Percentiles rank a stretch among this genome's conserved stretches.
These are phyloP conservation scores for Anser brachyrhynchus DNA, from an alignment of 2,113 vertebrate species.

Conservation along the genomic window DNA sequence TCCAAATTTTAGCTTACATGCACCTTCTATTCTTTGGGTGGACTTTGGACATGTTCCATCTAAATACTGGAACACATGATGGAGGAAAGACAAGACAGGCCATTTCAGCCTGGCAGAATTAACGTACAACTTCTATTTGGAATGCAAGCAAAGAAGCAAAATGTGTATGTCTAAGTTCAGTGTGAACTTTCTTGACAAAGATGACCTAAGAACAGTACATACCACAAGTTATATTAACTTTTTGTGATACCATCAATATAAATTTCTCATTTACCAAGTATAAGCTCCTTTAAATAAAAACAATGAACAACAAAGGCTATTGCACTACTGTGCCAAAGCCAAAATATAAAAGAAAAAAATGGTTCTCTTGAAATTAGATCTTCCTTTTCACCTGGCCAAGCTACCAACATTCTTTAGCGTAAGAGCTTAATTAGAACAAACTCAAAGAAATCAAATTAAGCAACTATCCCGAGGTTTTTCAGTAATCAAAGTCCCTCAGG, in stretches of 20 bases:
- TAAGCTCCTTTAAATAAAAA: background rate
- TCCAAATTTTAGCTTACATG: background rate
- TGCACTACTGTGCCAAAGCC: background rate
- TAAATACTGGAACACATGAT: background rate
- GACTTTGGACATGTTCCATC: background rate
- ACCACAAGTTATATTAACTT: background rate
- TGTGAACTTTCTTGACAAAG: background rate
- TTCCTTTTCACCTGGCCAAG: background rate
- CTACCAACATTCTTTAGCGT: background rate
- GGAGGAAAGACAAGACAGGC: background rate
- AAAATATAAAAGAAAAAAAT: background rate
- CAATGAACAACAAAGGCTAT: background rate
- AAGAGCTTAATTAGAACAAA: background rate
- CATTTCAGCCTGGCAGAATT: background rate
- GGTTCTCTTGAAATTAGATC: background rate
- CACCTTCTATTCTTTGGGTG: background rate
- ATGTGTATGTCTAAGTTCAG: background rate
- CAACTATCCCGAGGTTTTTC: background rate
- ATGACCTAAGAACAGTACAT: background rate
- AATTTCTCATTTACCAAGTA: background rate
- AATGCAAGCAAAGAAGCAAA: background rate
- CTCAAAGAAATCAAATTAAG: background rate
- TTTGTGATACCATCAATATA: background rate
- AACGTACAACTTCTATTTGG: background rate
- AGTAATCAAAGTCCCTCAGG: background rate